Evolutionary conservation across 1,140 invertebrate species (phyloP).

Genomic region (Drosophila seguyi): DNA sequence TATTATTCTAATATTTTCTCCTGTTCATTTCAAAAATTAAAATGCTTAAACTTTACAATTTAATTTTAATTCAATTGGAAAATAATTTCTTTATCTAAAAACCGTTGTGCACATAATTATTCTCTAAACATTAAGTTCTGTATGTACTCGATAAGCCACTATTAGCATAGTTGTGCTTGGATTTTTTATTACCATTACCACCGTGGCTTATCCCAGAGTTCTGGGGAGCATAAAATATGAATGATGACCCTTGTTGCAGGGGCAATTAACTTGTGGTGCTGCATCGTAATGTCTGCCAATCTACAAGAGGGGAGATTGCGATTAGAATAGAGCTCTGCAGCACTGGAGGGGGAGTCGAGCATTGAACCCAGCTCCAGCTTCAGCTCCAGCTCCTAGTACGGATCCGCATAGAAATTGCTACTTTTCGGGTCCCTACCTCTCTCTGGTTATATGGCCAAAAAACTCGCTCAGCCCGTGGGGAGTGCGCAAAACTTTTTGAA

Average conservation of each 20-base stretch:
- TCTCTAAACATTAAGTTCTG: not conserved
- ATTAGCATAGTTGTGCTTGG: not conserved
- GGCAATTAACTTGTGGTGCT: slow-evolving; percentile 57
- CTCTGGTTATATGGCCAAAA: slow-evolving; percentile 55
- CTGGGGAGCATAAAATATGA: slow-evolving; percentile 54
- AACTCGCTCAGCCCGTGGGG: slow-evolving; percentile 52
- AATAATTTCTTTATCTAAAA: no score
- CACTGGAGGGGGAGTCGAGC: slow-evolving; percentile 26
- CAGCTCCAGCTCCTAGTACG: slow-evolving; percentile 6
- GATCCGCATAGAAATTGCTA: slow-evolving; percentile 63
- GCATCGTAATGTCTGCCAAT: slow-evolving; percentile 44
- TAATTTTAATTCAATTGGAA: not conserved
- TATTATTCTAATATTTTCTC: not conserved
- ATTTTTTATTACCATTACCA: slow-evolving; percentile 3
- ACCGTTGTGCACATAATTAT: not conserved
- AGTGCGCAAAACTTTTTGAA: slow-evolving; percentile 70
- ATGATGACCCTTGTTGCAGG: slow-evolving; percentile 49
- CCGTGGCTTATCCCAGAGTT: not conserved
- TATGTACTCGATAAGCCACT: not conserved
- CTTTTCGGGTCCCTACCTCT: slow-evolving; percentile 44
- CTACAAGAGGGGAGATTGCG: slow-evolving; percentile 31
- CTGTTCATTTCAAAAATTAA: not conserved
- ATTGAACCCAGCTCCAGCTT: slow-evolving; percentile 48
- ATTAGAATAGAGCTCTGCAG: slow-evolving; percentile 24
- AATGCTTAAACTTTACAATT: not conserved